A percentile compares a stretch with the other conserved stretches of the same genome.
These are phyloP conservation scores for Ceriagrion tenellum DNA, from an alignment of 2,888 invertebrate genomes.

Conservation along the genomic window DNA sequence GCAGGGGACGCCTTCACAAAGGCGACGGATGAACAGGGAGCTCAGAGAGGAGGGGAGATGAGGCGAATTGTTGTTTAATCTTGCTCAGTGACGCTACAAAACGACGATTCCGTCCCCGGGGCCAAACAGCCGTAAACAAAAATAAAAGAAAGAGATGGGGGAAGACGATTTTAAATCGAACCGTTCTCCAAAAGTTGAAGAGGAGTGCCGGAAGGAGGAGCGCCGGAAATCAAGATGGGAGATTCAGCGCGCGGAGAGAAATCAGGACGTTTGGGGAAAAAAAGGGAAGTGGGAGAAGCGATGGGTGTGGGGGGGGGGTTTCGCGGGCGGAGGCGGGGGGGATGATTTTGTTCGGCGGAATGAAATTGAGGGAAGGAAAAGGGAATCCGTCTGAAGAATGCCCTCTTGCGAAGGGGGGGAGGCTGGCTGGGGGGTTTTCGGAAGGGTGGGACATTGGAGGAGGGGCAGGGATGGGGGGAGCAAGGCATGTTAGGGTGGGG, in stretches of 20 bases:
- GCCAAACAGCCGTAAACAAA: background rate
- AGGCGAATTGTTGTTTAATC: background rate
- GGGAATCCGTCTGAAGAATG: slow-evolving; percentile 42
- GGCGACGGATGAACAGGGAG: too few species aligned
- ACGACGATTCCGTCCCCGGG: background rate
- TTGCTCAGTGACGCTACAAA: too few species aligned
- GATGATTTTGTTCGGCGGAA: slow-evolving; percentile 19
- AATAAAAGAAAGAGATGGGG: background rate
- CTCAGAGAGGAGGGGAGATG: background rate
- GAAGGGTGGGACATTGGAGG: background rate
- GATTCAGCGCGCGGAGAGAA: background rate
- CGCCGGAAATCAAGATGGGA: slow-evolving; percentile 2
- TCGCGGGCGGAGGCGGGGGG: background rate
- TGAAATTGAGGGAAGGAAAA: slow-evolving; percentile 20
- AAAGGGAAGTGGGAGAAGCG: background rate
- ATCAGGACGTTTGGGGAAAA: background rate
- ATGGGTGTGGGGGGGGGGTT: background rate
- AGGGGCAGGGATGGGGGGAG: background rate
- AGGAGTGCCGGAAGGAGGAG: background rate
- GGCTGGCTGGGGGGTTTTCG: background rate
- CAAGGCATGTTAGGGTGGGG: background rate
- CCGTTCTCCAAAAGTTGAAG: background rate
- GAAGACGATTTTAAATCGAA: background rate
- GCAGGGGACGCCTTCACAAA: too few species aligned
- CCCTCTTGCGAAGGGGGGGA: background rate